These are phyloP conservation scores for Cantharis flavilabris DNA, from an alignment of 2,888 invertebrate species.

Conservation along the genomic window DNA sequence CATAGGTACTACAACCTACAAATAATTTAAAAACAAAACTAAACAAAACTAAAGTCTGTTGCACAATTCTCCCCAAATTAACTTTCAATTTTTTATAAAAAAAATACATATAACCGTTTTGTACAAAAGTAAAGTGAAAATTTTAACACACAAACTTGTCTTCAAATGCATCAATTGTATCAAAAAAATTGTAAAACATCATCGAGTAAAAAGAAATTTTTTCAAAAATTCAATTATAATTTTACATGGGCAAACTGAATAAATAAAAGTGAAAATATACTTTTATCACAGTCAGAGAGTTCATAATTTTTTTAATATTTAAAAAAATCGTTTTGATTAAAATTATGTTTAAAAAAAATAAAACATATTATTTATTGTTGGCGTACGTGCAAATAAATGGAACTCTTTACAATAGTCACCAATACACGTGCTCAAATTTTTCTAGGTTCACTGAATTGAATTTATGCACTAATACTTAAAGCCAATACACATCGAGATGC, in stretches of 20 bases:
- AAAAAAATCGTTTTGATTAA: neutral
- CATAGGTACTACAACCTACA: neutral
- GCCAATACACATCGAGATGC: conserved; percentile 56
- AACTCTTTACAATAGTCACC: conserved; percentile 23
- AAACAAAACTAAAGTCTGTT: neutral
- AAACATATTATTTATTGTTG: neutral
- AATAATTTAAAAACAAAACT: neutral
- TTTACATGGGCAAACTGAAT: conserved; percentile 18
- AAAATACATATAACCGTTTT: neutral
- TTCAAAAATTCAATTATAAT: conserved; percentile 31
- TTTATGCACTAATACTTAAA: conserved; percentile 54
- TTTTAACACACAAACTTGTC: neutral
- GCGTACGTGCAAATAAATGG: conserved; percentile 11
- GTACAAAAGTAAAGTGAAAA: neutral
- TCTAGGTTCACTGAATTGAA: conserved; percentile 53
- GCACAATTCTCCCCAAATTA: neutral
- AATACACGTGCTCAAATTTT: conserved; percentile 42
- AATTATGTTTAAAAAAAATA: neutral
- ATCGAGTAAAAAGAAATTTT: conserved; percentile 4
- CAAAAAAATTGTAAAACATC: conserved; percentile 6
- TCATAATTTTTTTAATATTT: conserved; percentile 36
- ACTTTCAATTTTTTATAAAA: neutral
- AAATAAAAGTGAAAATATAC: conserved; percentile 39
- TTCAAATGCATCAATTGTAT: neutral
- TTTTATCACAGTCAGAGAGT: conserved; percentile 55